Conservation (phyloP, 2,113 vertebrate genomes). For the Xiphorhynchus elegans region DNA sequence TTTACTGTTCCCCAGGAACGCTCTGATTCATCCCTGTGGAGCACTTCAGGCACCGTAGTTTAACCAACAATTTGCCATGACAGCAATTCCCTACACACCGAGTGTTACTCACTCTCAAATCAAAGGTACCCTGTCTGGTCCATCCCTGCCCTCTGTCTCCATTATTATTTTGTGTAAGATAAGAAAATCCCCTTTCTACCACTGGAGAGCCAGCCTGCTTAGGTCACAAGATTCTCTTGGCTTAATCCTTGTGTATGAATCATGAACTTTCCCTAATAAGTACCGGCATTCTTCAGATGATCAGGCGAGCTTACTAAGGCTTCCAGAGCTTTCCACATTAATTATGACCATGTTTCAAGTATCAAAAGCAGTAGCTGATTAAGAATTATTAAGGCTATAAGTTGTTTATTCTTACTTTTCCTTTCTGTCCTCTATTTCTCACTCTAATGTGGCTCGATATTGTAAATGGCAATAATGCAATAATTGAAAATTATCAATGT, state of each 20-base stretch:
- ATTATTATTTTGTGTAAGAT: conserved; percentile 23
- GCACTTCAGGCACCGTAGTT: not conserved
- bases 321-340: conserved; percentile 51
- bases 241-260: conserved; percentile 44
- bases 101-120: not conserved
- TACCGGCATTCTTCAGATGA: conserved; percentile 64
- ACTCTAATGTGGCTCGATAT: not conserved
- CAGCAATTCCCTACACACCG: fast-evolving
- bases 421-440: not conserved
- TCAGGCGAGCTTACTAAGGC: conserved; percentile 32
- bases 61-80: not conserved
- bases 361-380: conserved; percentile 35
- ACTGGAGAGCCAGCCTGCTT: conserved; percentile 49
- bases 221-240: conserved; percentile 65
- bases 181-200: conserved; percentile 64
- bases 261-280: conserved; percentile 65
- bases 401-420: conserved; percentile 26
- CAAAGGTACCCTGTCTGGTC: not conserved
- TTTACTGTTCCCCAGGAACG: not conserved
- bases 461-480: not conserved
- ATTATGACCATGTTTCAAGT: conserved; percentile 29
- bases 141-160: not conserved
- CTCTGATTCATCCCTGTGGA: not conserved
- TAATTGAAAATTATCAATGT: not conserved
- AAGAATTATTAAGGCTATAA: not conserved